Evolutionary conservation across 2,888 invertebrate species (phyloP).

Genomic region (Ophioninae sp.): DNA sequence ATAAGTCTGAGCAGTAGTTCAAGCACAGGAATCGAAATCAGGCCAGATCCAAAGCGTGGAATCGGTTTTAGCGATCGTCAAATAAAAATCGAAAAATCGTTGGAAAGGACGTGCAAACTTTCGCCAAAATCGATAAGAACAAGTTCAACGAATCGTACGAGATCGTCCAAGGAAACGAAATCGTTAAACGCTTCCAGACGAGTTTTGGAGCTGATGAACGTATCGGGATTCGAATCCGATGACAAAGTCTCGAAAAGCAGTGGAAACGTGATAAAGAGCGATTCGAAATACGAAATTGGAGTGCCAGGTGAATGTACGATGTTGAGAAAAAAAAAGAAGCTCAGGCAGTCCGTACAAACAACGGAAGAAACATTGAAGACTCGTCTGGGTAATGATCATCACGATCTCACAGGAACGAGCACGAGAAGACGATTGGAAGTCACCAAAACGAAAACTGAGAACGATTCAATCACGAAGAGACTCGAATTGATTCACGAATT

Average conservation of each 20-base stretch:
- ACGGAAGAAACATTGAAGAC: conserved; percentile 39
- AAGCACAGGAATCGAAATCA: conserved; percentile 73
- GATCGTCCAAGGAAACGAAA: conserved; percentile 14
- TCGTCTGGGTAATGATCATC: conserved; percentile 43
- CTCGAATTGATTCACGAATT: conserved; percentile 77
- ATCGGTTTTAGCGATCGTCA: conserved; percentile 71
- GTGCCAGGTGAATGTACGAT: conserved; percentile 67
- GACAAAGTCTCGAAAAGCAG: conserved; percentile 53
- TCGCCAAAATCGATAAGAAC: conserved; percentile 12
- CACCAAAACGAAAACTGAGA: conserved; percentile 72
- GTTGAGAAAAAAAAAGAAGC: conserved; percentile 62
- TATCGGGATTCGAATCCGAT: conserved; percentile 69
- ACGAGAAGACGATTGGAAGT: conserved; percentile 69
- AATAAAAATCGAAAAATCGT: conserved; percentile 49
- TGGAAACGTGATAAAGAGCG: conserved; percentile 71
- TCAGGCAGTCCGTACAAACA: conserved; percentile 27
- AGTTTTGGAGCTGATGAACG: conserved; percentile 72
- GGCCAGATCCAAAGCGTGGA: conserved; percentile 70
- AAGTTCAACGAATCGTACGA: conserved; percentile 6
- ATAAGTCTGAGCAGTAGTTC: conserved; percentile 78
- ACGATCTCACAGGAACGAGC: conserved; percentile 64
- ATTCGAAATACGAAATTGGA: conserved; percentile 74
- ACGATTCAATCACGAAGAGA: conserved; percentile 77
- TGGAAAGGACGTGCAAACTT: not conserved
- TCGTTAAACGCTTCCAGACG: conserved; percentile 49